Evolutionary conservation across 2,113 vertebrate genomes (phyloP), one percentile per base, ranked within the genome.

Genomic region (Lycaon pictus): DNA sequence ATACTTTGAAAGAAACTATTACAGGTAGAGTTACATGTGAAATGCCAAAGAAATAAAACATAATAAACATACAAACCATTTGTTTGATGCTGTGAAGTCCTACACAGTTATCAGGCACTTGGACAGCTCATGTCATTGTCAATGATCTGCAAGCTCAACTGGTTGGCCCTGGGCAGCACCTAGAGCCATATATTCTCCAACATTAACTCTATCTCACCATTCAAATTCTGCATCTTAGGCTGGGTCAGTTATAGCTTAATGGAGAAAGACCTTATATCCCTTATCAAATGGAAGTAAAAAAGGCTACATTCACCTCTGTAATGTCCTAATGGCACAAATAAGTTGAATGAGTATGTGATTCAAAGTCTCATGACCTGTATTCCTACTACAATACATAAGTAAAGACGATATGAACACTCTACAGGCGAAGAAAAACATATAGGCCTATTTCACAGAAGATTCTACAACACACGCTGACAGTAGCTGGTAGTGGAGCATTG

Each of bases 121-220:
- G 25, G 55, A 27, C 5, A 69, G 80, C 4, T 58, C 43, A 1
- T 9, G 3, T 22, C 5, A 11, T 7, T 9, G 48, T 17, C 17
- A 8, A 48, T 16, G 37, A 29, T 23, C 63, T 71, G 65, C 35
- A 2, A 5, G 4, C 23, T 87, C 35, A n/a, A 22, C 3, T 17
- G 15, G 16, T 32, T 29, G 23, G 8, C 25, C 16, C 6, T 43
- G 5, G 13, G 1, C 6, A 53, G 0, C 29, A 2, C 8, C 74
- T 0, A 11, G 17, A 3, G 1, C 2, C 63, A 35, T 0, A 10
- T 19, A 3, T 29, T 37, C 8, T 19, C 48, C 13, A 3, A 35
- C 8, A 23, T 51, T 32, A 7, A 25, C 11, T 88, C 16, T 29
- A 4, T 3, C 16, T n/a, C 27, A n/a, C 13, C 5, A 17, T 29